These are phyloP conservation scores for Aselliscus stoliczkanus DNA, from an alignment of 2,797 vertebrate species.

Conservation along the genomic window DNA sequence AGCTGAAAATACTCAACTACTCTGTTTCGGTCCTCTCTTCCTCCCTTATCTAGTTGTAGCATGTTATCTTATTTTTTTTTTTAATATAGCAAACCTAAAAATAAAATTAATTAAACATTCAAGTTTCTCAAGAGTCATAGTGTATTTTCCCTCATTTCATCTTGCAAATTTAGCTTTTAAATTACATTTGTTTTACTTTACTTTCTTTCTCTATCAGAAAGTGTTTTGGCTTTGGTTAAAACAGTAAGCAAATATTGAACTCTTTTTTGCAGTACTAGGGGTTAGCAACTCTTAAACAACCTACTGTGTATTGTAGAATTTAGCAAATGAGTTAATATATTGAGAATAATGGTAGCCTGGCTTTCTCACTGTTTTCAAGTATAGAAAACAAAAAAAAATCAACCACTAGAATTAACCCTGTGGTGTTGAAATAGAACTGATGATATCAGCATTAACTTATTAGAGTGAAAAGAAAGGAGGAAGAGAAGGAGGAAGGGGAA, in stretches of 20 bases:
- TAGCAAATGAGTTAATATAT: background rate
- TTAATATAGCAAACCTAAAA: background rate
- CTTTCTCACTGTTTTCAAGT: background rate
- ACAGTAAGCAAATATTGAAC: background rate
- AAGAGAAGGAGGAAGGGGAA: background rate
- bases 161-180: background rate
- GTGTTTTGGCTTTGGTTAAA: background rate
- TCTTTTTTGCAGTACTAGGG: background rate
- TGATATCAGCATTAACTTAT: background rate
- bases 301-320: background rate
- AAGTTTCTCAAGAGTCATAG: background rate
- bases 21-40: background rate
- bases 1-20: background rate
- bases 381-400: background rate
- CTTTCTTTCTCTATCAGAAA: background rate
- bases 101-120: background rate
- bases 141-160: background rate
- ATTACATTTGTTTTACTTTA: background rate
- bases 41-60: background rate
- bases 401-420: background rate
- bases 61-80: background rate
- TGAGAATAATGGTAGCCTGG: background rate
- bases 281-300: slow-evolving; percentile 7
- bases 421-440: background rate
- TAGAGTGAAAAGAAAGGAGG: background rate